These are phyloP conservation scores for Platichthys flesus DNA, from an alignment of 2,113 vertebrate genomes.

Conservation along the genomic window DNA sequence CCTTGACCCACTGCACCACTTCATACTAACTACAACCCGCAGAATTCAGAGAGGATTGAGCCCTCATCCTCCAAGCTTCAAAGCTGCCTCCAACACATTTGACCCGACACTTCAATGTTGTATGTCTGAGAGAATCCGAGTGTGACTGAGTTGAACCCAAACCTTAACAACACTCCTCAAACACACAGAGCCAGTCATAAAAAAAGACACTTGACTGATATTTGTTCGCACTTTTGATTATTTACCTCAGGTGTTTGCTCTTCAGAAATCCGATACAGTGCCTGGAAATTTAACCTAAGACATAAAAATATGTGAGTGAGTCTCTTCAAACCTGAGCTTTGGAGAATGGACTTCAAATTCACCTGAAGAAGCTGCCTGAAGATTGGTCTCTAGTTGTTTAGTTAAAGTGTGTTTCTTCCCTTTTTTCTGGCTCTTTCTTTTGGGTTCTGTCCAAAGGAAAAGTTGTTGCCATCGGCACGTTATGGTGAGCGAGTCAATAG, in stretches of 20 bases:
- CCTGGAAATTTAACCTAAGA: background rate
- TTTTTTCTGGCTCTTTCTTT: background rate
- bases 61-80: background rate
- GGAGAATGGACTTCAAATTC: background rate
- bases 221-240: background rate
- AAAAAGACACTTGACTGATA: background rate
- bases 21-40: background rate
- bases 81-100: background rate
- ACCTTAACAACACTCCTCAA: background rate
- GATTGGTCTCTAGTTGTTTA: background rate
- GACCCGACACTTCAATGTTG: background rate
- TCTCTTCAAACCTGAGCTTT: background rate
- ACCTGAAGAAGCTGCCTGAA: background rate
- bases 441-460: background rate
- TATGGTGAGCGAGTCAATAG: background rate
- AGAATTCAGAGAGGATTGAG: background rate
- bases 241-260: background rate
- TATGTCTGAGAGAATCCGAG: background rate
- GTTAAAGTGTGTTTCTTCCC: background rate
- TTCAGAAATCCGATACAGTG: too few relatives aligned
- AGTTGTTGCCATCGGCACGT: background rate
- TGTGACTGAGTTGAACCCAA: background rate
- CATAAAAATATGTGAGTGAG: background rate
- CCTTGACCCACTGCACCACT: background rate
- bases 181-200: background rate